phyloP scores from a whole-genome alignment of 2,797 vertebrate genomes.

The Potorous gilbertii region DNA sequence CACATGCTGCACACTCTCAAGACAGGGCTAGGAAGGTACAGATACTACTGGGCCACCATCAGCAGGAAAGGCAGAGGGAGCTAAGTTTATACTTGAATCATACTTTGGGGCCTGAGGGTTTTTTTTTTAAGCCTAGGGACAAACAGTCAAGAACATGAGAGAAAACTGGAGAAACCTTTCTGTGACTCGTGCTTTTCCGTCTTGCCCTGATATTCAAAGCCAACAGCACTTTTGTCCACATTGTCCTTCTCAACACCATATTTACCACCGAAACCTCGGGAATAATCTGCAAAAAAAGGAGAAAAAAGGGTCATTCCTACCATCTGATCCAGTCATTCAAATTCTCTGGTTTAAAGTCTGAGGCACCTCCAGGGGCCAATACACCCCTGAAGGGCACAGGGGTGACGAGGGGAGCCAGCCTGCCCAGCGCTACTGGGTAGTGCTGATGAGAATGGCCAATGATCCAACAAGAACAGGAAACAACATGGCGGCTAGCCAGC shows the following conservation, averaged over 20 bases:
- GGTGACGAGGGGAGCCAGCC: background rate
- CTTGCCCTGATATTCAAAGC: conserved; percentile 96
- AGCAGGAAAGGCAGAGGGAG: accelerated
- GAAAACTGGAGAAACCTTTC: conserved; percentile 78
- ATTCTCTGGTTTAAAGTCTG: background rate
- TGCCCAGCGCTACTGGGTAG: background rate
- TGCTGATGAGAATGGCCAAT: background rate
- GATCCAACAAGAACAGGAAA: background rate
- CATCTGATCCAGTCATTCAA: background rate
- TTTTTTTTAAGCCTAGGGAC: background rate
- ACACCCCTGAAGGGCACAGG: background rate
- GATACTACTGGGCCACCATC: background rate
- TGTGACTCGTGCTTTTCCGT: conserved; percentile 95
- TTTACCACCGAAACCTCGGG: conserved; percentile 87
- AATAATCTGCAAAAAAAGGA: conserved; percentile 83
- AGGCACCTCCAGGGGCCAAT: background rate
- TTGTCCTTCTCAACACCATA: conserved; percentile 92
- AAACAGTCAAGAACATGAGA: background rate
- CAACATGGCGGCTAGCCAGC: background rate
- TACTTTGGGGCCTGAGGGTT: accelerated
- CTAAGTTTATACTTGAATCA: accelerated
- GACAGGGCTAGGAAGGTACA: background rate
- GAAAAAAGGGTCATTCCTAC: background rate
- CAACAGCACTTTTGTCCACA: conserved; percentile 94
- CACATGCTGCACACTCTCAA: accelerated